Evolutionary conservation across 2,888 invertebrate genomes (phyloP).

Genomic region (Reticulitermes lucifugus): DNA sequence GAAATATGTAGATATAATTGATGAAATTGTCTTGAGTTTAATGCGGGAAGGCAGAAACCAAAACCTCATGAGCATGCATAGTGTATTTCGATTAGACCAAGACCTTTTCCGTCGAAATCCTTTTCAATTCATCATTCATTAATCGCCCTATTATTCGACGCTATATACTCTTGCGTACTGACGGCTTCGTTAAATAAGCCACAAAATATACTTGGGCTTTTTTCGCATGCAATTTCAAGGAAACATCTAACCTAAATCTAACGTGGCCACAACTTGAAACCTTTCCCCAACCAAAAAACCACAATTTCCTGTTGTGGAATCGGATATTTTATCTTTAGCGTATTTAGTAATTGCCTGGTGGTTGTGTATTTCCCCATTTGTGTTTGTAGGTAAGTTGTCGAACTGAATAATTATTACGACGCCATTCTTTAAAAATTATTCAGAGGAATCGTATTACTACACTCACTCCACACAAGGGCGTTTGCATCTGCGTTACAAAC

Average conservation of each 20-base stretch:
- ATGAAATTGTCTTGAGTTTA: too few relatives aligned
- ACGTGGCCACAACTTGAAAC: not conserved
- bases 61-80: too few relatives aligned
- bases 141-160: too few relatives aligned
- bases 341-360: not conserved
- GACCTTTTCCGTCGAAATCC: too few relatives aligned
- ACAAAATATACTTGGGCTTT: too few relatives aligned
- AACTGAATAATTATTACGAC: not conserved
- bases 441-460: not conserved
- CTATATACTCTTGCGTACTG: too few relatives aligned
- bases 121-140: too few relatives aligned
- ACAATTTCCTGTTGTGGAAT: slow-evolving; percentile 5
- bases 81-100: too few relatives aligned
- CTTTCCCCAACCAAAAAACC: not conserved
- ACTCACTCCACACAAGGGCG: not conserved
- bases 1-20: too few relatives aligned
- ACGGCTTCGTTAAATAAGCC: too few relatives aligned
- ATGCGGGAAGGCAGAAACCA: too few relatives aligned
- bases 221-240: too few relatives aligned
- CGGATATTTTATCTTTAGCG: not conserved
- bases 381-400: not conserved
- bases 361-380: not conserved
- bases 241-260: not conserved
- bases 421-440: not conserved
- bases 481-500: not conserved